Evolutionary conservation across 1,140 invertebrate species (phyloP), one percentile per base, ranked within the genome.

Genomic region (Ephestia elutella): DNA sequence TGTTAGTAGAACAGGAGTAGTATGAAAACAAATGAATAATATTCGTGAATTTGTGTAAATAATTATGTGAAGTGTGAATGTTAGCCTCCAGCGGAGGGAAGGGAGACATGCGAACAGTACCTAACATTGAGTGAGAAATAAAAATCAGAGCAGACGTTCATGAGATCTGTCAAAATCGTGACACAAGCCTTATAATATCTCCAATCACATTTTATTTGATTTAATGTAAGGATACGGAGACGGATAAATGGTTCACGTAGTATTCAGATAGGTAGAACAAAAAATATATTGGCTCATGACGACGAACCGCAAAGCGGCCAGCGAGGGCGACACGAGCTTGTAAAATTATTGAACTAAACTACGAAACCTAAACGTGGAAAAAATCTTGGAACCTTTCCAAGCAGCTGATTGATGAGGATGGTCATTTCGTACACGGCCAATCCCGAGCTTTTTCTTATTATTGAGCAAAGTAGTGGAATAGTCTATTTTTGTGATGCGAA

Each of bases 371-470:
- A 88, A 86, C 83, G 82, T 85, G 83, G 83, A 86, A 88, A 86
- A 88, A 88, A 86, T 86, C 73, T 88, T 88, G 83, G 86, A 82
- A 68, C 61, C 66, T 60, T 63, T 86, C 86, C 86, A 88, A 88
- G 78, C 80, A 85, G 82, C 81, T 88, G 86, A 88, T 88, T 88
- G 86, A 88, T 88, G 86, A 88, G 86, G 86, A 86, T 88, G 86
- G 86, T 83, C 86, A 88, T 86, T 86, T 86, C 78, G 86, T 86
- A 84, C 82, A 84, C 86, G 83, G 82, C 86, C 86, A 88, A 88
- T 88, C 83, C 75, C 75, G 78, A 80, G 76, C 81, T 84, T 83
- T 86, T 88, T 87, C 83, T 83, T 88, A 86, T 88, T 88, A 86
- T 88, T 88, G 81, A 88, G 86, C 82, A 80, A 82, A 88, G 78